Percentiles rank a stretch among this genome's conserved stretches.
These are phyloP conservation scores for Tenualosa ilisha DNA, from an alignment of 2,797 vertebrate species.

Conservation along the genomic window DNA sequence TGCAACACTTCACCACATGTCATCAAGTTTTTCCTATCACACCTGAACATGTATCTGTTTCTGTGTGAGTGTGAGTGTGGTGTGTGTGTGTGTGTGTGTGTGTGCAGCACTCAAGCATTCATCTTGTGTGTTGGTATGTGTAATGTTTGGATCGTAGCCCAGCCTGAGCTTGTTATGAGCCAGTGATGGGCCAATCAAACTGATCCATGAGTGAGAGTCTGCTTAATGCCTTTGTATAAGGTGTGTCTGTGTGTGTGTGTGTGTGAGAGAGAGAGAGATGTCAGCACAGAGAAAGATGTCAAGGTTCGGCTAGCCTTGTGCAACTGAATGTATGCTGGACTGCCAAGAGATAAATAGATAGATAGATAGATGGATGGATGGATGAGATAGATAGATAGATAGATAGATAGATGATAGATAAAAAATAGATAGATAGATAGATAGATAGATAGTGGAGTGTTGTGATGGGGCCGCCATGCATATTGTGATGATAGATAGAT, in stretches of 20 bases:
- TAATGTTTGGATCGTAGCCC: background rate
- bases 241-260: background rate
- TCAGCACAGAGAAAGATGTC: no score
- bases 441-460: background rate
- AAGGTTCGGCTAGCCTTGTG: no score
- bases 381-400: background rate
- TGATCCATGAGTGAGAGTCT: background rate
- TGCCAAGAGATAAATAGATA: no score
- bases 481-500: no score
- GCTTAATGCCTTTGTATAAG: background rate
- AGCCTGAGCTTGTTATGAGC: background rate
- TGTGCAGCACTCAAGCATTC: background rate
- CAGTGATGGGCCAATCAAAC: background rate
- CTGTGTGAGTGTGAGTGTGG: background rate
- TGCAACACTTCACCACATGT: background rate
- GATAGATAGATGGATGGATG: background rate
- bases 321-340: no score
- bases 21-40: background rate
- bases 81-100: background rate
- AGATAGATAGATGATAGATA: constrained; percentile 12
- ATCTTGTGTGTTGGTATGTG: background rate
- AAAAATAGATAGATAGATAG: background rate
- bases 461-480: no score
- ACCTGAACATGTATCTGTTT: background rate
- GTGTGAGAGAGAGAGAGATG: no score